Evolutionary conservation across 1,140 invertebrate genomes (phyloP).

Genomic region (Himalopsyche phryganea): DNA sequence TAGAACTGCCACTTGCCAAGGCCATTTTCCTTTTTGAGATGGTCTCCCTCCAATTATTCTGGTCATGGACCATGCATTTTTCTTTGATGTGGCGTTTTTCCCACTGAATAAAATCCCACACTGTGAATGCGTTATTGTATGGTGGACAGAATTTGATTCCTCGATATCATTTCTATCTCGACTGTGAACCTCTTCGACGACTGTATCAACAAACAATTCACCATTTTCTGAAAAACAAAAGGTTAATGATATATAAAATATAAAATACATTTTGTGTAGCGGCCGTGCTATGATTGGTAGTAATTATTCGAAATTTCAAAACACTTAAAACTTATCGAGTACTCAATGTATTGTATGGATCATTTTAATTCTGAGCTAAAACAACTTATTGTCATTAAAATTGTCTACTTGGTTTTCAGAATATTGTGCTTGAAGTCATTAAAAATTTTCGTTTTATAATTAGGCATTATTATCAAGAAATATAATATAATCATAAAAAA

Average conservation of each 20-base stretch:
- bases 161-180: conserved; percentile 26
- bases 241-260: neutral
- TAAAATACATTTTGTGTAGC: too few species aligned
- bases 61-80: conserved; percentile 50
- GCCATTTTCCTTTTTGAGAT: conserved; percentile 77
- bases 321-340: too few species aligned
- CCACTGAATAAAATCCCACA: conserved; percentile 25
- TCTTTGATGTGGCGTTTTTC: conserved; percentile 10
- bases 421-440: too few species aligned
- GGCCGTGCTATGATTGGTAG: too few species aligned
- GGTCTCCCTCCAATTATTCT: conserved; percentile 84
- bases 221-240: conserved; percentile 15
- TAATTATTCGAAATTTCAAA: too few species aligned
- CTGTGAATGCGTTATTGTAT: neutral
- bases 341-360: too few species aligned
- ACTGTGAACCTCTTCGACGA: conserved; percentile 23
- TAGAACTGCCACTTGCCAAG: conserved; percentile 89
- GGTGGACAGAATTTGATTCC: conserved; percentile 3
- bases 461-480: too few species aligned
- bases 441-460: too few species aligned
- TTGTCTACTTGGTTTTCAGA: too few species aligned
- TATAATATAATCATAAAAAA: too few species aligned
- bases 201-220: conserved; percentile 25
- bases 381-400: too few species aligned
- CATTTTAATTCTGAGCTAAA: too few species aligned